Conservation (phyloP, 2,888 invertebrate genomes). For the Thecocarcelia acutangulata region DNA sequence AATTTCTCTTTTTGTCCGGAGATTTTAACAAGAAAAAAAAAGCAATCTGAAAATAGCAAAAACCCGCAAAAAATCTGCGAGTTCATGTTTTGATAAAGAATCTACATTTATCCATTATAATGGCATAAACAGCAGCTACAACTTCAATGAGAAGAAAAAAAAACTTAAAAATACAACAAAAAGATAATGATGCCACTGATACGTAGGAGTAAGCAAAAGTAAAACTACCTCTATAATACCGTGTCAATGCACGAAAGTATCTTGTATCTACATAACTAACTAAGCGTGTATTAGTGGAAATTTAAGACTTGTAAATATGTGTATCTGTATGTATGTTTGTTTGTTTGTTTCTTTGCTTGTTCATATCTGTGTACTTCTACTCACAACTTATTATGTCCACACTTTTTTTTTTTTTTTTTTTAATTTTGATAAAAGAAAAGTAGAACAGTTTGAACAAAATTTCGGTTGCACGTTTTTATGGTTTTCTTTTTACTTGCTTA, state of each 20-base stretch:
- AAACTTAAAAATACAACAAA: constrained; percentile 69
- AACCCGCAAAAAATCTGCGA: constrained; percentile 61
- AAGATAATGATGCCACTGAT: constrained; percentile 76
- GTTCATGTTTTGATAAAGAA: constrained; percentile 68
- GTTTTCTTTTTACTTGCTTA: constrained; percentile 19
- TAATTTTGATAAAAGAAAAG: constrained; percentile 39
- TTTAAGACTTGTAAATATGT: constrained; percentile 9
- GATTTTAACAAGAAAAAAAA: constrained; percentile 44
- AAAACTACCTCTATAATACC: constrained; percentile 72
- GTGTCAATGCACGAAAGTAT: constrained; percentile 76
- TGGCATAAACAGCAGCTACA: constrained; percentile 61
- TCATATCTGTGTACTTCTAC: background rate
- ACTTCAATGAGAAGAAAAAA: constrained; percentile 1
- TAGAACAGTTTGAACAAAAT: constrained; percentile 55
- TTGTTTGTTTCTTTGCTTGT: background rate
- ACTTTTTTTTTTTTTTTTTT: constrained; percentile 59
- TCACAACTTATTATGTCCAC: constrained; percentile 72
- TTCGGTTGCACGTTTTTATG: constrained; percentile 45
- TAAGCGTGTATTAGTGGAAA: constrained; percentile 73
- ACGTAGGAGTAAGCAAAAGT: constrained; percentile 70
- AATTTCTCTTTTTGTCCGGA: constrained; percentile 11
- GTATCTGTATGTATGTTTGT: background rate
- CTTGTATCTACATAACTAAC: constrained; percentile 78
- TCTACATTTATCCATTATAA: constrained; percentile 67
- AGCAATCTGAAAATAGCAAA: constrained; percentile 28